phyloP scores from a whole-genome alignment of 2,888 invertebrate genomes.

The Crepidodera aurea region DNA sequence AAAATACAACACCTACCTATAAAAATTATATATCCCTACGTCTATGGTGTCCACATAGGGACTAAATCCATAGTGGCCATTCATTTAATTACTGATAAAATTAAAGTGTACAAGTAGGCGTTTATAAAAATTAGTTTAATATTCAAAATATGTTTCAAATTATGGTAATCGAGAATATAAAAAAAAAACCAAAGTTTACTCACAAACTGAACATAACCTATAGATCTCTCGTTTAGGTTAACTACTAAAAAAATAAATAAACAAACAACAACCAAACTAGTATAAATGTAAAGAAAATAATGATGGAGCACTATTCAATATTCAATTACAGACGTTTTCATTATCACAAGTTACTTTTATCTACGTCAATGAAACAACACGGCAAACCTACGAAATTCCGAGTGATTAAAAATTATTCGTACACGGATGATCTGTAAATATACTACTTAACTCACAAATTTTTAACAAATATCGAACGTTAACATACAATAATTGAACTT shows the following conservation, averaged over 20 bases:
- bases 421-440: background rate
- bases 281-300: background rate
- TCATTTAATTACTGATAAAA: too few relatives aligned
- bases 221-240: background rate
- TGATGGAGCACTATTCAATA: background rate
- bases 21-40: too few relatives aligned
- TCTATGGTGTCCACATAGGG: too few relatives aligned
- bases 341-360: slow-evolving; percentile 10
- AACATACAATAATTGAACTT: too few relatives aligned
- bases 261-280: too few relatives aligned
- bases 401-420: background rate
- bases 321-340: background rate
- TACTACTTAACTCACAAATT: slow-evolving; percentile 6
- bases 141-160: too few relatives aligned
- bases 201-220: slow-evolving; percentile 18
- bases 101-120: too few relatives aligned
- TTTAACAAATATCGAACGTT: background rate
- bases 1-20: too few relatives aligned
- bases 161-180: too few relatives aligned
- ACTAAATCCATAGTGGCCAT: too few relatives aligned
- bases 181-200: background rate
- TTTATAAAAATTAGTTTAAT: too few relatives aligned
- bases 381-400: background rate
- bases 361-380: slow-evolving; percentile 4
- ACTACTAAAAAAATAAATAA: background rate